Base-by-base conservation (phyloP, 2,888 invertebrate species). In the Drosophila lacicola region DNA sequence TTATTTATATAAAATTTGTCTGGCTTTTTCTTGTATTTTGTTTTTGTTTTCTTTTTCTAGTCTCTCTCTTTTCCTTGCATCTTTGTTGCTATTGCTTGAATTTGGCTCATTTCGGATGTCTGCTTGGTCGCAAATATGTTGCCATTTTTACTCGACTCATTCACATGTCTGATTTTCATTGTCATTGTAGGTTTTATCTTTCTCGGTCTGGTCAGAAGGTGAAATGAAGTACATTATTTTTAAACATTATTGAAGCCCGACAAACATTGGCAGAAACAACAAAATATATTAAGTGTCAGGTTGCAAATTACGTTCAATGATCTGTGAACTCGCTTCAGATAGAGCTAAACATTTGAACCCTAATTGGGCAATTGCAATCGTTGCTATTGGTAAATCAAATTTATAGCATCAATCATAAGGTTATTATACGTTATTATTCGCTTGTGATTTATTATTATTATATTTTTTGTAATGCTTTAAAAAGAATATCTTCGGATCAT, bases 1-100 rank as follows among this genome's bases (percentile, higher is more conserved):
- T 90, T 88, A 90, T 90, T 90, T 91, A 90, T 89, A 82, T 81
- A 78, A 83, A 89, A 82, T 87, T 72, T 80, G 90, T 91, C 91
- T 90, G 85, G 83, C 66, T 70, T 82, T 77, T 77, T 47, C 29
- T 47, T 29, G 29, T 29, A 8, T 29, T 54, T 50, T 41, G 17
- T 41, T 42, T 41, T 19, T 17, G 17, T 10, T 46, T 63, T 46
- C 1, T 36, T 13, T 25, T 10, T 42, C 17, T 42, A 3, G 10
- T 4, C 44, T 60, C 10, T 33, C 53, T 42, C 47, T 58, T 37
- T 33, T 33, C 39, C 46, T 14, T 8, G 25, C 54, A 61, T 65
- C 51, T 69, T 74, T 77, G 71, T 82, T 75, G 74, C 64, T 47
- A 53, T 19, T 14, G 44, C 51, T 51, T 45, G n/a, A 64, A 56